Percentiles rank a stretch among this genome's conserved stretches.
phyloP scores from a whole-genome alignment of 2,797 vertebrate species.

The Sebastes cheni region DNA sequence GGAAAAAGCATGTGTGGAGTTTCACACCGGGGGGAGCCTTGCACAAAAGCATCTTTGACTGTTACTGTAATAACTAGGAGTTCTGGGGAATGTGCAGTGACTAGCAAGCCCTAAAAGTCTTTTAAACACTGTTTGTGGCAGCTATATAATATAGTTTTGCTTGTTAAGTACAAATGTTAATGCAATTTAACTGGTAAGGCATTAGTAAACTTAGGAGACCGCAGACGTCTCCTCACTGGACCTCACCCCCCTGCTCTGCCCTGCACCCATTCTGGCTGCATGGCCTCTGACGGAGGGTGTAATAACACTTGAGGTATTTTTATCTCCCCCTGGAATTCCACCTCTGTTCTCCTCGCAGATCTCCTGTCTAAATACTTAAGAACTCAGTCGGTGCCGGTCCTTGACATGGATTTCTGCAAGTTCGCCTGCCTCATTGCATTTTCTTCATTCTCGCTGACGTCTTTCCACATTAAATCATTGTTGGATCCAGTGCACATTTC shows the following conservation, averaged over 20 bases:
- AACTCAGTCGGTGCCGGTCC: conserved; percentile 4
- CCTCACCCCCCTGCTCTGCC: conserved; percentile 5
- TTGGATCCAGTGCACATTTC: not conserved
- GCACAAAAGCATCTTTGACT: conserved; percentile 69
- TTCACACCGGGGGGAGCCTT: conserved; percentile 29
- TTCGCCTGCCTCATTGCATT: conserved; percentile 35
- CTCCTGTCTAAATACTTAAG: conserved; percentile 17
- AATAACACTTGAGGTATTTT: conserved; percentile 83
- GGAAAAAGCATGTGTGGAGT: conserved; percentile 44
- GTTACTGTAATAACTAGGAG: not conserved
- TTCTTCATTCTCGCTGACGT: conserved; percentile 13
- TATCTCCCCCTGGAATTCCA: conserved; percentile 75
- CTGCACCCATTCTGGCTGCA: conserved; percentile 19
- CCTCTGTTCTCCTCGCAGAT: conserved; percentile 56
- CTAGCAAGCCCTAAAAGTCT: not conserved
- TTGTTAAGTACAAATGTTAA: not conserved
- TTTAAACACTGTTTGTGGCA: not conserved
- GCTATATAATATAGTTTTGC: not conserved
- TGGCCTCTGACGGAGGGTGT: conserved; percentile 68
- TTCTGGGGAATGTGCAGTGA: not conserved
- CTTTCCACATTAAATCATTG: not conserved
- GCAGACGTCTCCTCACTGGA: conserved; percentile 1
- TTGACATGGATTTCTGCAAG: conserved; percentile 35
- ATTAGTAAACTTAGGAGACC: not conserved
- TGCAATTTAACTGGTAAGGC: not conserved